phyloP scores from a whole-genome alignment of 2,888 invertebrate species.

The Heliconius cydno region DNA sequence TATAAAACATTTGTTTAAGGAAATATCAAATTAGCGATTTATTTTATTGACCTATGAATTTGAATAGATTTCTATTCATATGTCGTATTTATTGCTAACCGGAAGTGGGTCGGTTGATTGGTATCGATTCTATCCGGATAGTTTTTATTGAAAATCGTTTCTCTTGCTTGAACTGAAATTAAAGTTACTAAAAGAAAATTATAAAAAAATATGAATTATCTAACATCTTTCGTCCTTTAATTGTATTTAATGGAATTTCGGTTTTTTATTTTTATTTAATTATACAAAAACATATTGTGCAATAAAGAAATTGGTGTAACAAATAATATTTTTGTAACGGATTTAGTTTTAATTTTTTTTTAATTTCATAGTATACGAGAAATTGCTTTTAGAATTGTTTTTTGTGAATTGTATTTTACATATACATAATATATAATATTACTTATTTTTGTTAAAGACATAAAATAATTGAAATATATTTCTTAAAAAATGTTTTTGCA shows the following conservation, averaged over 20 bases:
- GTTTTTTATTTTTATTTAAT: background rate
- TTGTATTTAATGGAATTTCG: background rate
- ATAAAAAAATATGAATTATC: slow-evolving; percentile 9
- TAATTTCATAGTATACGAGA: background rate
- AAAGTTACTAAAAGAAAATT: slow-evolving; percentile 21
- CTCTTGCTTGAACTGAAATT: slow-evolving; percentile 34
- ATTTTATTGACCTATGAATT: slow-evolving; percentile 38
- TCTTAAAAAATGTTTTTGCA: background rate
- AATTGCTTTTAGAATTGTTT: slow-evolving; percentile 9
- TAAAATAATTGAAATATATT: background rate
- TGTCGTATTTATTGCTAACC: slow-evolving; percentile 29
- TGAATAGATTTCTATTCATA: slow-evolving; percentile 36
- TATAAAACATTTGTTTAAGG: slow-evolving; percentile 24
- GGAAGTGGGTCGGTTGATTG: slow-evolving; percentile 6
- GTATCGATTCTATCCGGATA: slow-evolving; percentile 19
- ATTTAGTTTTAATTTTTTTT: slow-evolving; percentile 15
- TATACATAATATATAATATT: background rate
- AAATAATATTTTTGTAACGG: slow-evolving; percentile 25
- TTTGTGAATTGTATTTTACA: slow-evolving; percentile 12
- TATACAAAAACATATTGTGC: background rate
- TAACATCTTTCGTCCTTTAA: slow-evolving; percentile 3
- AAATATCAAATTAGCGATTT: slow-evolving; percentile 41
- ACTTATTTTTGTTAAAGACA: slow-evolving; percentile 2
- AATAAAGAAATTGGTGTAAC: slow-evolving; percentile 23
- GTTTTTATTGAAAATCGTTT: slow-evolving; percentile 32